Evolutionary conservation across 2,113 vertebrate species (phyloP).

Genomic region (Cnemophilus loriae): DNA sequence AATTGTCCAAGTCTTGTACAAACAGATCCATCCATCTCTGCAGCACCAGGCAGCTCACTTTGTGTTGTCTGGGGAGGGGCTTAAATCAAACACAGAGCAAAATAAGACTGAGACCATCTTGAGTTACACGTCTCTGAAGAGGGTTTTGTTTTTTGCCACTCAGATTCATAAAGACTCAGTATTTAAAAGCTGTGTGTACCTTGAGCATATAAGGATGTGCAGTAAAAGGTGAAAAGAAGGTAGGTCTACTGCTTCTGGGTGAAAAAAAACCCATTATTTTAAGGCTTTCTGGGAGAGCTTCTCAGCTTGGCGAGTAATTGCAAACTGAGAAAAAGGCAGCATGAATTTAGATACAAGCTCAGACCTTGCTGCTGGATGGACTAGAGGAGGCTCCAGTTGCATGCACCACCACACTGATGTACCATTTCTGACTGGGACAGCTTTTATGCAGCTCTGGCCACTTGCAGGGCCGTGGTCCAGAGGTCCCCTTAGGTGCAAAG

Average conservation of each 20-base stretch:
- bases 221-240: background rate
- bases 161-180: background rate
- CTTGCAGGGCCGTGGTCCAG: background rate
- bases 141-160: background rate
- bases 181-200: background rate
- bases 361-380: background rate
- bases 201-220: background rate
- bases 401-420: fast-evolving
- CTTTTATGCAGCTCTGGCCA: background rate
- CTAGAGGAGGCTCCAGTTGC: background rate
- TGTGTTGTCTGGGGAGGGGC: background rate
- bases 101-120: background rate
- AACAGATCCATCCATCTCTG: background rate
- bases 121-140: background rate
- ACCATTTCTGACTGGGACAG: background rate
- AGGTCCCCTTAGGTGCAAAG: background rate
- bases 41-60: background rate
- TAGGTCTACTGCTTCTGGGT: background rate
- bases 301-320: background rate
- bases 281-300: background rate
- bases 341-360: background rate
- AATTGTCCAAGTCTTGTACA: background rate
- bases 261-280: background rate
- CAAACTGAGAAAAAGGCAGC: background rate
- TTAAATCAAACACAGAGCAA: background rate